Evolutionary conservation across 2,888 invertebrate genomes (phyloP), one percentile per base, ranked within the genome.

Genomic region (Tanytarsus gracilentus): DNA sequence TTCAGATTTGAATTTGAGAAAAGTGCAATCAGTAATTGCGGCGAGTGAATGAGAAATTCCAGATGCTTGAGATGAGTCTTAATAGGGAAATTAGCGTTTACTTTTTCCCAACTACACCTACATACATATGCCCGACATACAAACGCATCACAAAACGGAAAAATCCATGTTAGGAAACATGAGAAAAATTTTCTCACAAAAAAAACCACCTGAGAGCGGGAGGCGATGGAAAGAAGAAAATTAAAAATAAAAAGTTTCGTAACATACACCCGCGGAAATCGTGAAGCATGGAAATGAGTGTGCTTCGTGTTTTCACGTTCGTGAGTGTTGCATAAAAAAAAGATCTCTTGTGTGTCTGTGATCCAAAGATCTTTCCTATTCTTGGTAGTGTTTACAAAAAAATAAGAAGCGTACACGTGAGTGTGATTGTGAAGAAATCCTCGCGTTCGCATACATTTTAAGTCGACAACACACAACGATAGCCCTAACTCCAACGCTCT

Each of bases 121-220:
- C 23, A 18, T n/a, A 33, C 40, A 21, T 18, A 16, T 4, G n/a
- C 7, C 4, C 30, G 18, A 52, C 8, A 53, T n/a, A 21, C 1
- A 8, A 53, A 21, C 21, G 23, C 6, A 36, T 14, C 11, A 23
- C 23, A 52, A 33, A 40, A 26, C 33, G 40, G 55, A 55, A 55
- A 55, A 55, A 55, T 55, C 55, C 55, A 55, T 55, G 25, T 55
- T 40, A 26, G 55, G 55, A 55, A 40, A 55, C 26, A 55, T 33
- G 39, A 55, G 23, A 6, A 16, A 40, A 21, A 4, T 40, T 16
- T 23, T 44, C 23, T 44, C 44, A 27, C 8, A 26, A 33, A 30
- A 29, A 53, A 23, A 36, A 53, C n/a, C 33, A 18, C 33, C 53
- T 29, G 33, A 36, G n/a, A n/a, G n/a, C 44, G 44, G 11, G 21